A percentile compares a stretch with the other conserved stretches of the same genome.
phyloP scores from a whole-genome alignment of 1,140 invertebrate species.

The Colletes gigas region DNA sequence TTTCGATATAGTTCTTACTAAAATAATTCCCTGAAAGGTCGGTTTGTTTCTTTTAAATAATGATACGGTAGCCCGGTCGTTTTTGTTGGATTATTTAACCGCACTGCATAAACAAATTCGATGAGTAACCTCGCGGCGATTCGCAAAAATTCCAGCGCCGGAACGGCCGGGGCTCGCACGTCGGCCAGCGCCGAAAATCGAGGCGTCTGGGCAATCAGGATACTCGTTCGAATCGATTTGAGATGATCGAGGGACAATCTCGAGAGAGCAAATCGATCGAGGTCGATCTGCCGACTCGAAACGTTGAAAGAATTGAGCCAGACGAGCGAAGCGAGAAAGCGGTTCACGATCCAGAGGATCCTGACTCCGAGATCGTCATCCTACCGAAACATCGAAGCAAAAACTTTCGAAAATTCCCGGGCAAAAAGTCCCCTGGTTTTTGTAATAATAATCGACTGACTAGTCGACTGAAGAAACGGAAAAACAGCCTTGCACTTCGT shows the following conservation, averaged over 20 bases:
- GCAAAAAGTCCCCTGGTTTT: constrained; percentile 18
- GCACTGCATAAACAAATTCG: constrained; percentile 4
- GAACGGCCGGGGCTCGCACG: background rate
- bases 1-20: background rate
- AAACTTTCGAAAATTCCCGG: constrained; percentile 41
- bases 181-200: constrained; percentile 56
- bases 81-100: constrained; percentile 5
- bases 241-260: constrained; percentile 63
- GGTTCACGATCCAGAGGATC: constrained; percentile 56
- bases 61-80: background rate
- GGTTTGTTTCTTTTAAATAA: background rate
- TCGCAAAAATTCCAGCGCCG: background rate
- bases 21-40: background rate
- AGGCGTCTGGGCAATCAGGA: constrained; percentile 57
- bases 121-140: background rate
- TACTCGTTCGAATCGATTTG: constrained; percentile 62
- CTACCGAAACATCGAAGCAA: constrained; percentile 61
- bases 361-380: constrained; percentile 52
- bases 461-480: constrained; percentile 30
- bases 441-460: constrained; percentile 23
- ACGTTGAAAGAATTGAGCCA: constrained; percentile 59
- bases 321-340: constrained; percentile 67
- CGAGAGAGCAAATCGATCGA: constrained; percentile 59
- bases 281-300: constrained; percentile 54
- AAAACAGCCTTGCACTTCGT: constrained; percentile 3